Conservation (phyloP, 2,113 vertebrate species). For the Lycocorax pyrrhopterus region DNA sequence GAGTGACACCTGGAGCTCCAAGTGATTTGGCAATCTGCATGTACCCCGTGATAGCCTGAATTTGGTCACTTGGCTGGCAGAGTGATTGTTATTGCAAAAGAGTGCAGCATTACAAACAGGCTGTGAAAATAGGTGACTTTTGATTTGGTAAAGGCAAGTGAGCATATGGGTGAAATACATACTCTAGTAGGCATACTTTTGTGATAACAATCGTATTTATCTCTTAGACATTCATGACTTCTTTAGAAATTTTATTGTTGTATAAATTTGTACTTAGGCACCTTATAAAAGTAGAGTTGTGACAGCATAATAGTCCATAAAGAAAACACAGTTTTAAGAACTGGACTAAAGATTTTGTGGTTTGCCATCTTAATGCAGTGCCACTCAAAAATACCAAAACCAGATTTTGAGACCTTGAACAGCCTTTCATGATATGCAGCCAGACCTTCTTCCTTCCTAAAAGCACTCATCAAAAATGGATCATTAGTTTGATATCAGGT, state of each 20-base stretch:
- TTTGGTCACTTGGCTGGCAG: neutral
- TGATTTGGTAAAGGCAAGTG: conserved; percentile 1
- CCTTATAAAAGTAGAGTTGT: conserved; percentile 30
- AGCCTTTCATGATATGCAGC: neutral
- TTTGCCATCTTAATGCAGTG: neutral
- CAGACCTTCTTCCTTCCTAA: neutral
- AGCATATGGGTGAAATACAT: neutral
- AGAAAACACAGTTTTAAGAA: neutral
- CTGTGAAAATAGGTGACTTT: neutral
- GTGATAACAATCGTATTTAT: neutral
- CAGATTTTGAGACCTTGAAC: neutral
- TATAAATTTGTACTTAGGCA: conserved; percentile 35
- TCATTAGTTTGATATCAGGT: neutral
- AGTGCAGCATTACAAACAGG: neutral
- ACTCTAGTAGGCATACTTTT: neutral
- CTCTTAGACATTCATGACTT: conserved; percentile 18
- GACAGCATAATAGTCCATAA: neutral
- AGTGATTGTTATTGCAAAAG: neutral
- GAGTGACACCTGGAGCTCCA: neutral
- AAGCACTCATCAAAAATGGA: neutral
- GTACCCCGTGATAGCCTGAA: neutral
- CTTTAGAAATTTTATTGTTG: conserved; percentile 39
- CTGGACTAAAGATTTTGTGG: neutral
- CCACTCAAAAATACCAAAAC: neutral
- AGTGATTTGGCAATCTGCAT: neutral